A percentile compares a stretch with the other conserved stretches of the same genome.
phyloP scores from a whole-genome alignment of 2,113 vertebrate species.

The Ploceus nigricollis region DNA sequence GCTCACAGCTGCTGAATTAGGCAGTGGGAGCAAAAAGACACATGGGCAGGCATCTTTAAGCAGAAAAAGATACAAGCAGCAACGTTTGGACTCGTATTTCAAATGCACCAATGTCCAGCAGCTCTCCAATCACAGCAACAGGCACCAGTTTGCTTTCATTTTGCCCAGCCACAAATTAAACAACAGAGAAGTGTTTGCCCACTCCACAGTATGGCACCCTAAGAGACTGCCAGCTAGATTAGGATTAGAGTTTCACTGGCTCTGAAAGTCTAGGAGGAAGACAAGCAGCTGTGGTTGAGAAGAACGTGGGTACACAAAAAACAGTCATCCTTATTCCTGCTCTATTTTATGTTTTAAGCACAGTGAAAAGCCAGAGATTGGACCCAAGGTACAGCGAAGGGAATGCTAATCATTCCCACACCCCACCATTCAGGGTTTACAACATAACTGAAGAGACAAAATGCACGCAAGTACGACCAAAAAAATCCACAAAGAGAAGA shows the following conservation, averaged over 20 bases:
- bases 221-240: background rate
- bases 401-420: background rate
- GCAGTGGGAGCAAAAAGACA: background rate
- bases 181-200: background rate
- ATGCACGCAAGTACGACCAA: background rate
- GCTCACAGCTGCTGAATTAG: constrained; percentile 53
- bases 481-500: background rate
- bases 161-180: background rate
- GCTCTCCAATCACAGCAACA: background rate
- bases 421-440: background rate
- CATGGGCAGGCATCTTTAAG: background rate
- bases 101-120: background rate
- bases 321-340: background rate
- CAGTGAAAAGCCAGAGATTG: background rate
- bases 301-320: background rate
- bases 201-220: background rate
- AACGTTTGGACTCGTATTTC: background rate
- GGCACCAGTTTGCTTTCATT: background rate
- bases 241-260: background rate
- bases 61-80: constrained; percentile 1
- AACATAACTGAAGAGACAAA: background rate
- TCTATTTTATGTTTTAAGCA: background rate
- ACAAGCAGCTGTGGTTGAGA: background rate
- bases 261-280: background rate
- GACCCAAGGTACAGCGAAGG: fast-evolving